Conservation (phyloP, 2,113 vertebrate genomes). For the Antechinus flavipes region DNA sequence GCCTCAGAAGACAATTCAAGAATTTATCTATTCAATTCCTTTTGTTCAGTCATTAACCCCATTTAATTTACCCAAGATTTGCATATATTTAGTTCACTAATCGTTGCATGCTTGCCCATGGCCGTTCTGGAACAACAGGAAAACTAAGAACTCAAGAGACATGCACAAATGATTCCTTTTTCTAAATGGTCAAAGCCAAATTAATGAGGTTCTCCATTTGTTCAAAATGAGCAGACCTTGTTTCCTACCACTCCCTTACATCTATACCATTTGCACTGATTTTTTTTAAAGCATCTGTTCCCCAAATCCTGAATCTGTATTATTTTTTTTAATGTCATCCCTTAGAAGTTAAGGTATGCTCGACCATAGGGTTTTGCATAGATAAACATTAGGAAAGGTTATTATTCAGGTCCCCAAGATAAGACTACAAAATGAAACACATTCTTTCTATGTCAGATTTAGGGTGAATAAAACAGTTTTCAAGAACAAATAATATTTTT, state of each 20-base stretch:
- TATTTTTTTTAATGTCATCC: neutral
- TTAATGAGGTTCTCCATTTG: neutral
- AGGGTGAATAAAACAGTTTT: neutral
- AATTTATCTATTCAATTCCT: too few relatives aligned
- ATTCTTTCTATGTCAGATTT: neutral
- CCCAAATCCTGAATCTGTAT: neutral
- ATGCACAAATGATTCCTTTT: constrained; percentile 42
- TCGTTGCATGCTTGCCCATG: neutral
- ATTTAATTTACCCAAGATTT: neutral
- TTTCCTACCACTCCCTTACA: neutral
- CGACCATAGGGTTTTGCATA: neutral
- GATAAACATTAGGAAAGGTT: neutral
- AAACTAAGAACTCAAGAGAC: constrained; percentile 13
- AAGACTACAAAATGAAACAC: neutral
- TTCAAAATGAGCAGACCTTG: constrained; percentile 42
- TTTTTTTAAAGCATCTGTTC: neutral
- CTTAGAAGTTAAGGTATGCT: constrained; percentile 24
- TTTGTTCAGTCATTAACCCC: neutral
- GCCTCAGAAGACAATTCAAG: too few relatives aligned
- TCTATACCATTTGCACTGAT: constrained; percentile 1
- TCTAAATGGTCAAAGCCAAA: constrained; percentile 44
- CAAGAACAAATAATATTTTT: neutral
- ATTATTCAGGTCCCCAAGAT: neutral
- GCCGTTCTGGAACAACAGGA: neutral
- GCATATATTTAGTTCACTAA: neutral